phyloP scores from a whole-genome alignment of 2,113 vertebrate genomes.

The Jacana jacana region DNA sequence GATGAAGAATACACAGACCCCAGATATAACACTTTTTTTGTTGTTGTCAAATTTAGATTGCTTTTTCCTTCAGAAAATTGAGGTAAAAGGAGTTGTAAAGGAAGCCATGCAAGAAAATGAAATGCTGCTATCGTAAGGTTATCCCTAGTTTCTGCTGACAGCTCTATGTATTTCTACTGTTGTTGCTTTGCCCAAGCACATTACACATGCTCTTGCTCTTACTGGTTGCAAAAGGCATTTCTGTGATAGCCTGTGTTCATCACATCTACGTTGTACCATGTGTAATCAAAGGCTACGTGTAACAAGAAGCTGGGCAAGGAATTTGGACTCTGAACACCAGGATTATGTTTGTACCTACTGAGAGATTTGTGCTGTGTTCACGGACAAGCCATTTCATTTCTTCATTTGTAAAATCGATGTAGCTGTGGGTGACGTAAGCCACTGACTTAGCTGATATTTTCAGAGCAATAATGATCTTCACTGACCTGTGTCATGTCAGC shows the following conservation, averaged over 20 bases:
- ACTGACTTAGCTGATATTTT: background rate
- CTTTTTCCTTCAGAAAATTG: background rate
- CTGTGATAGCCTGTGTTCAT: background rate
- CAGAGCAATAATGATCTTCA: background rate
- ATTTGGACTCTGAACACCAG: background rate
- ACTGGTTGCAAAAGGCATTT: background rate
- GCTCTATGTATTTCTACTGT: background rate
- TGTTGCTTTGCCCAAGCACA: background rate
- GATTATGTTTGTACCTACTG: background rate
- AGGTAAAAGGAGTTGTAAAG: background rate
- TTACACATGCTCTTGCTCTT: background rate
- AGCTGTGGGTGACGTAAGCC: background rate
- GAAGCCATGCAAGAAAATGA: background rate
- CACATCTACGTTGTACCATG: background rate
- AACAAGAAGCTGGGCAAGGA: background rate
- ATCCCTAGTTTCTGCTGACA: background rate
- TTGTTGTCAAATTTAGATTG: background rate
- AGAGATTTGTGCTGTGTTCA: background rate
- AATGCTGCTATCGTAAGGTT: background rate
- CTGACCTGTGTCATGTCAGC: background rate
- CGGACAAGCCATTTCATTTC: background rate
- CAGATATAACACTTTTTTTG: background rate
- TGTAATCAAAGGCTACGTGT: background rate
- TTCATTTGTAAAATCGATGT: background rate
- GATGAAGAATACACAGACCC: background rate